These are phyloP conservation scores for Rhogogaster chlorosoma DNA, from an alignment of 2,888 invertebrate genomes.

Conservation along the genomic window DNA sequence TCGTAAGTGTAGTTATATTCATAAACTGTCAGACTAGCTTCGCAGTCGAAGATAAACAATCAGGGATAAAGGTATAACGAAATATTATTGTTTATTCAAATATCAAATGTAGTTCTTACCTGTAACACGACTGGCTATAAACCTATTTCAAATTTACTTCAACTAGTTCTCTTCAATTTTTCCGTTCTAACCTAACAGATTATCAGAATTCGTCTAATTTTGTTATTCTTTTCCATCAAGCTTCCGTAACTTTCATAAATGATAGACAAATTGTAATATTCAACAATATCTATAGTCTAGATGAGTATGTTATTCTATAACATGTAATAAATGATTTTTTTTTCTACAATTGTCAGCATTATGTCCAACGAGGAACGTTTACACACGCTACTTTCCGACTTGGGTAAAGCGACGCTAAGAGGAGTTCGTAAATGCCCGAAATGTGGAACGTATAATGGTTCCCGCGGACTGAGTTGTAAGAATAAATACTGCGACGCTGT, in stretches of 20 bases:
- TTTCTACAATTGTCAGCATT: neutral
- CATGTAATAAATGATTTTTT: neutral
- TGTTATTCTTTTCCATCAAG: neutral
- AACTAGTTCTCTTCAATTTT: neutral
- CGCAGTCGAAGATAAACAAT: neutral
- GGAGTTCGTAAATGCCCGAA: conserved; percentile 88
- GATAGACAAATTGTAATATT: neutral
- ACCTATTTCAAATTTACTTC: neutral
- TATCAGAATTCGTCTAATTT: neutral
- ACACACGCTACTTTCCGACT: conserved; percentile 78
- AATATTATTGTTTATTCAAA: neutral
- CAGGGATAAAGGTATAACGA: neutral
- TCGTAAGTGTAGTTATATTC: neutral
- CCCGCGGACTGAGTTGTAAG: conserved; percentile 86
- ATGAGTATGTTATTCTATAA: neutral
- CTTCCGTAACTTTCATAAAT: neutral
- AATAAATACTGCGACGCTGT: conserved; percentile 85
- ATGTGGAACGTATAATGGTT: conserved; percentile 88
- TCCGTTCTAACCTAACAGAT: neutral
- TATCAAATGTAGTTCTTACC: neutral
- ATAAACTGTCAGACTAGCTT: conserved; percentile 11
- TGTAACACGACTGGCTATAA: neutral
- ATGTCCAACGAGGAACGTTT: conserved; percentile 77
- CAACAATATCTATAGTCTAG: neutral
- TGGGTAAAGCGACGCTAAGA: conserved; percentile 84